Base-by-base conservation (phyloP, 1,140 invertebrate genomes). In the Nymphalis io region DNA sequence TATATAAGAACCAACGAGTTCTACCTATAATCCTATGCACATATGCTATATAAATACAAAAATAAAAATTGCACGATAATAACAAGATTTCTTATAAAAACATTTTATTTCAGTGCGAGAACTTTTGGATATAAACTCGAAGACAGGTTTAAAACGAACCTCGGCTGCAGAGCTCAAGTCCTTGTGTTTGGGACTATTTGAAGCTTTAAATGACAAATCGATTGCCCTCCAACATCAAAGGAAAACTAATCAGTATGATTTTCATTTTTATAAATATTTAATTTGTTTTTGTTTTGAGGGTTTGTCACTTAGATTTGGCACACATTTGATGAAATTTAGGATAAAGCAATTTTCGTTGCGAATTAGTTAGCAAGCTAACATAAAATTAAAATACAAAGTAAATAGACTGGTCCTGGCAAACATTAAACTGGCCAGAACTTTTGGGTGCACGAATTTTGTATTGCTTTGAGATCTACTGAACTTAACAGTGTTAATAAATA, bases 201-300 rank as follows among this genome's bases (percentile, higher is more conserved):
- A 98, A 85, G 94, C 96, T 39, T 90, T 97, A 13, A 96, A 96
- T 88, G 96, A 97, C 82, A 97, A 97, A 92, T 96, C 95, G 46
- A 87, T 96, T 38, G 96, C 96, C 12, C 82, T 97, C 3, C 94
- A 94, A 53, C 96, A 97, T 91, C 96, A 97, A 79, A 95, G 95
- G 74, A 97, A 97, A 92, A 95, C 96, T 1, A 97, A 92, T 68
- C 90, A 89, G 92, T 92, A 81, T 69, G 85, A 81, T 51, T 51
- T 55, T 23, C 10, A 13, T 53, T 53, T 12, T 21, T 12, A 23
- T 48, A 48, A 16, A 18, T 48, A 18, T 48, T 16, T 18, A 16
- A 10, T 42, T 2, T n/a, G 4, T 42, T n/a, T 42, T 3, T 15
- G 1, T 15, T 42, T 42, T 42, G 10, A 33, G 10, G 6, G 2